These are phyloP conservation scores for Threskiornis aethiopicus DNA, from an alignment of 2,797 vertebrate species.

Conservation along the genomic window DNA sequence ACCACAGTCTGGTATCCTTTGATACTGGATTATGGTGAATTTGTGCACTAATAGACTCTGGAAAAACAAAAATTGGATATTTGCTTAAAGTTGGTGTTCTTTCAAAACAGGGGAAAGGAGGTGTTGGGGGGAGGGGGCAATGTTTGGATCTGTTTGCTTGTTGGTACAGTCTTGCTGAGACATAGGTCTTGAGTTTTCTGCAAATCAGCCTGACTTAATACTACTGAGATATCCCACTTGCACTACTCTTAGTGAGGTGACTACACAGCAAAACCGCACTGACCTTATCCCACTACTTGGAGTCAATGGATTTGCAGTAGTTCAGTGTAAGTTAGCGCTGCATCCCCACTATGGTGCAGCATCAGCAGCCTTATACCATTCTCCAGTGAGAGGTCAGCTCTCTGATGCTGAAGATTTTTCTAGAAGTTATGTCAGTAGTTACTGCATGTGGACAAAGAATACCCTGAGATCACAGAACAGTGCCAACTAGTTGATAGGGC, in stretches of 20 bases:
- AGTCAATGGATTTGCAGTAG: not conserved
- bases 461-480: not conserved
- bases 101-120: not conserved
- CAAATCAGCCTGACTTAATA: not conserved
- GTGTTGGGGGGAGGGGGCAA: fast-evolving
- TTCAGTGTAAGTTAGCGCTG: not conserved
- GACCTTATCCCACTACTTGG: not conserved
- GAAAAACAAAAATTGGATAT: not conserved
- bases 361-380: not conserved
- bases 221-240: not conserved
- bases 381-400: not conserved
- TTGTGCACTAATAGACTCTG: not conserved
- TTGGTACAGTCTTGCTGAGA: not conserved
- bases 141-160: not conserved
- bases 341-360: not conserved
- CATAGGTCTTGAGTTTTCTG: not conserved
- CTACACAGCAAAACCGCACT: not conserved
- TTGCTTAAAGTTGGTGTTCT: not conserved
- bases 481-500: not conserved
- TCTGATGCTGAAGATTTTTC: not conserved
- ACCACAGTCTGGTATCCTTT: not conserved
- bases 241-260: not conserved
- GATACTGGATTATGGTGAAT: not conserved
- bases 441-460: not conserved
- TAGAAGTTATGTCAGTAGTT: not conserved